Evolutionary conservation across 2,113 vertebrate species (phyloP).

Genomic region (Mellivora capensis): DNA sequence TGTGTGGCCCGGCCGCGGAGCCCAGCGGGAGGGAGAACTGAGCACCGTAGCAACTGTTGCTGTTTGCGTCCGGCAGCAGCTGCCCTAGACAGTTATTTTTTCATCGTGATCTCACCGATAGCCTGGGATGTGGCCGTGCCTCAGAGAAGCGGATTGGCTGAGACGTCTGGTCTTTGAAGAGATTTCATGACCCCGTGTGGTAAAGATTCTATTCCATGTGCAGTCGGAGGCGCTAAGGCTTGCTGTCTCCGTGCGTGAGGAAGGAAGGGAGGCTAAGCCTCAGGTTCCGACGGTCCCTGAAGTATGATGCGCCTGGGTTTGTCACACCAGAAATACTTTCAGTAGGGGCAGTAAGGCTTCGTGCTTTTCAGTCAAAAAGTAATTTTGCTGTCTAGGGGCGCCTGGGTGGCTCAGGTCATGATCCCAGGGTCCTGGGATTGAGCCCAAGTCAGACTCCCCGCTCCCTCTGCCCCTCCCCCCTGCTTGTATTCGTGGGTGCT

Average conservation of each 20-base stretch:
- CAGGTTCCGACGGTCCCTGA: background rate
- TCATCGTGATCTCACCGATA: conserved; percentile 64
- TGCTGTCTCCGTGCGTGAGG: conserved; percentile 11
- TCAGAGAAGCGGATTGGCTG: conserved; percentile 15
- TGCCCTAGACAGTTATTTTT: conserved; percentile 61
- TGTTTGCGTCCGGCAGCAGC: conserved; percentile 77
- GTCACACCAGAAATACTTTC: conserved; percentile 43
- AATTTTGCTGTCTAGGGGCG: background rate
- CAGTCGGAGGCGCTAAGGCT: background rate
- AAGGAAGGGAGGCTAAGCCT: background rate
- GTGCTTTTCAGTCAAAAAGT: conserved; percentile 10
- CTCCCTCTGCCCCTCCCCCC: background rate
- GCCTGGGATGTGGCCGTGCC: conserved; percentile 44
- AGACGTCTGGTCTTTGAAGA: conserved; percentile 41
- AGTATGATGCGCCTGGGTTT: background rate
- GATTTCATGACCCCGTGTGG: conserved; percentile 45
- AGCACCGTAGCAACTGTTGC: conserved; percentile 83
- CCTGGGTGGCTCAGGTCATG: background rate
- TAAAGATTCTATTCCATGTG: background rate
- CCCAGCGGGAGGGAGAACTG: conserved; percentile 50
- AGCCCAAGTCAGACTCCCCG: background rate
- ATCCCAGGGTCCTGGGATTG: background rate
- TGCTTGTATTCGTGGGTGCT: background rate
- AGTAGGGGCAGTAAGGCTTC: background rate
- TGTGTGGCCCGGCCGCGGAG: conserved; percentile 70